These are phyloP conservation scores for Drosophila bocqueti DNA, from an alignment of 1,140 invertebrate species.

Conservation along the genomic window DNA sequence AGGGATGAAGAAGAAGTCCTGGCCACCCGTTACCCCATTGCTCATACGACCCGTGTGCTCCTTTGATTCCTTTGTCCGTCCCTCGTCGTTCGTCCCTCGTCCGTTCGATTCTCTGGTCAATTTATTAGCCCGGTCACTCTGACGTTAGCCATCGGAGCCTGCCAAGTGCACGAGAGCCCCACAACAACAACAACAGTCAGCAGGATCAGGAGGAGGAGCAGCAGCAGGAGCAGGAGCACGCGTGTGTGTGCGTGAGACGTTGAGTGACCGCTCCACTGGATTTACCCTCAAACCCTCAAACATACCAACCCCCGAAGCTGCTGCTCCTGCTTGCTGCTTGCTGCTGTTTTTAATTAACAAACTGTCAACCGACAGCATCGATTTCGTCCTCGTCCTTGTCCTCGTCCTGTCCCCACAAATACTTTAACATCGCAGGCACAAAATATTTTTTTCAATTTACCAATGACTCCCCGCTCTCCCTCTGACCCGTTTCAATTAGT, in stretches of 20 bases:
- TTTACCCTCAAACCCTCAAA: slow-evolving; percentile 9
- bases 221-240: not conserved
- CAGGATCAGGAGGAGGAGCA: not conserved
- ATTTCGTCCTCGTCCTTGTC: slow-evolving; percentile 16
- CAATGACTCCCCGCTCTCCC: not conserved
- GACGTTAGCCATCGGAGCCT: slow-evolving; percentile 68
- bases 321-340: slow-evolving; percentile 52
- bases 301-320: not conserved
- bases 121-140: slow-evolving; percentile 68
- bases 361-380: slow-evolving; percentile 73
- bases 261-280: slow-evolving; percentile 67
- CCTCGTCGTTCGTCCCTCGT: not conserved
- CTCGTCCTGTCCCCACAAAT: slow-evolving; percentile 27
- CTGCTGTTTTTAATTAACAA: slow-evolving; percentile 82
- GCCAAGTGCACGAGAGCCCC: slow-evolving; percentile 53
- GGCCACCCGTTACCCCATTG: not conserved
- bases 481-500: slow-evolving; percentile 71
- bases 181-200: not conserved
- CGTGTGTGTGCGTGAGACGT: slow-evolving; percentile 64
- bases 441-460: slow-evolving; percentile 45
- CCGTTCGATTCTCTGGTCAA: slow-evolving; percentile 58
- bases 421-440: slow-evolving; percentile 14
- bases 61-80: slow-evolving; percentile 10
- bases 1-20: not conserved
- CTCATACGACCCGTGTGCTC: not conserved